Base-by-base conservation (phyloP, 1,140 invertebrate species). In the Conopomorpha cramerella region DNA sequence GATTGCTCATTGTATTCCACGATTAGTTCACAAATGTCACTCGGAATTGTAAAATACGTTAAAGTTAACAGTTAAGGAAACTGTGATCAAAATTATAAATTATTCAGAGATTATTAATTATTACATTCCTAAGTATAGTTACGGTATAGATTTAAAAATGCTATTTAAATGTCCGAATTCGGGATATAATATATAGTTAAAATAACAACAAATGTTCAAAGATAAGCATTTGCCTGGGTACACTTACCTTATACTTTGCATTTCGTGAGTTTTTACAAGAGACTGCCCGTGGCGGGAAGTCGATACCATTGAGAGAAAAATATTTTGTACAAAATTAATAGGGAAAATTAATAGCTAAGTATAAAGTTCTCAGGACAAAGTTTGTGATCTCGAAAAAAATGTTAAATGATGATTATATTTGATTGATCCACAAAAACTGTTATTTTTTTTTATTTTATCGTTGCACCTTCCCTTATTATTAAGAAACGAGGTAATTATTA, bases 11-110 rank as follows among this genome's bases (percentile, higher is more conserved):
- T 71, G 68, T 76, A 70, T 74, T 68, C 70, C 67, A 49, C 56
- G 41, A 45, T 59, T 59, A 59, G 60, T 53, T 55, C 51, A 41
- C 52, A 41, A 41, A 59, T 54, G 62, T 64, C 60, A 68, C 55
- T 67, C 59, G 64, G 63, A 71, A 67, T 71, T 72, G 65, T 74
- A 65, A 58, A 55, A 65, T 65, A 70, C 54, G 66, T 76, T 72
- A 71, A 70, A 59, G 50, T 72, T 72, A 72, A 72, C 71, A 76
- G 66, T 76, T 64, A 76, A 76, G 64, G 48, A 64, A 51, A 68
- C 71, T 76, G 71, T 76, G 71, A 76, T 76, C 67, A 62, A 76
- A 76, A 76, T 76, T 76, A 76, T 71, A 71, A 76, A 76, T 67
- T 76, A 72, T 72, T 76, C 64, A 76, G 66, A 76, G 66, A 71